A percentile compares a stretch with the other conserved stretches of the same genome.
phyloP scores from a whole-genome alignment of 2,113 vertebrate species.

The Percina caprodes region DNA sequence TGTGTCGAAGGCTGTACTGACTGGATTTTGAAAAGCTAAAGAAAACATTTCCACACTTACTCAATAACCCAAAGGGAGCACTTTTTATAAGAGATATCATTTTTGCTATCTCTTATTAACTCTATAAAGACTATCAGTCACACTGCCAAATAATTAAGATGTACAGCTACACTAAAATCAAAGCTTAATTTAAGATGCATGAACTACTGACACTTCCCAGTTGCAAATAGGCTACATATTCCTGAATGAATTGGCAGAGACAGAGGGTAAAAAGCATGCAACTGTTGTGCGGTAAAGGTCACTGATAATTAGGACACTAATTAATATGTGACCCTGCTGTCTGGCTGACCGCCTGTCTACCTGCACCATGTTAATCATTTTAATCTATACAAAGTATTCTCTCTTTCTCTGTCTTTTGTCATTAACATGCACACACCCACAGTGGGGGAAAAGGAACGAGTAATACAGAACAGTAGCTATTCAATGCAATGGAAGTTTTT shows the following conservation, averaged over 20 bases:
- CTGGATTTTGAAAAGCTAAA: not conserved
- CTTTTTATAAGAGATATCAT: too few relatives aligned
- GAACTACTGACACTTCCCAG: constrained; percentile 34
- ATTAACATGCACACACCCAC: not conserved
- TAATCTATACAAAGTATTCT: constrained; percentile 25
- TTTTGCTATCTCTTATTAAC: not conserved
- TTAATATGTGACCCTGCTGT: constrained; percentile 62
- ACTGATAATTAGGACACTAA: constrained; percentile 61
- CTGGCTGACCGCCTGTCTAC: constrained; percentile 45
- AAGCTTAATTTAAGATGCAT: constrained; percentile 25
- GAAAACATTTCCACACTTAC: not conserved
- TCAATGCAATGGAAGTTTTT: constrained; percentile 15
- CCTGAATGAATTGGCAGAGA: constrained; percentile 47
- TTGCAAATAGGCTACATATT: constrained; percentile 43
- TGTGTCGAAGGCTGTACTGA: not conserved
- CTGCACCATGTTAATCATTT: constrained; percentile 43
- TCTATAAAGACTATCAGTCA: not conserved
- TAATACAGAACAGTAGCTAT: constrained; percentile 4
- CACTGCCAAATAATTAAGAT: constrained; percentile 9
- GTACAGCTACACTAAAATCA: not conserved
- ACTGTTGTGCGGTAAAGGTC: constrained; percentile 56
- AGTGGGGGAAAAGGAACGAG: not conserved
- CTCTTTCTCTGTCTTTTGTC: not conserved
- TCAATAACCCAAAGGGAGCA: not conserved
- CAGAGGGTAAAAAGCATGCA: constrained; percentile 35